Evolutionary conservation across 2,888 invertebrate genomes (phyloP), one percentile per base, ranked within the genome.

Genomic region (Orchesella flavescens): DNA sequence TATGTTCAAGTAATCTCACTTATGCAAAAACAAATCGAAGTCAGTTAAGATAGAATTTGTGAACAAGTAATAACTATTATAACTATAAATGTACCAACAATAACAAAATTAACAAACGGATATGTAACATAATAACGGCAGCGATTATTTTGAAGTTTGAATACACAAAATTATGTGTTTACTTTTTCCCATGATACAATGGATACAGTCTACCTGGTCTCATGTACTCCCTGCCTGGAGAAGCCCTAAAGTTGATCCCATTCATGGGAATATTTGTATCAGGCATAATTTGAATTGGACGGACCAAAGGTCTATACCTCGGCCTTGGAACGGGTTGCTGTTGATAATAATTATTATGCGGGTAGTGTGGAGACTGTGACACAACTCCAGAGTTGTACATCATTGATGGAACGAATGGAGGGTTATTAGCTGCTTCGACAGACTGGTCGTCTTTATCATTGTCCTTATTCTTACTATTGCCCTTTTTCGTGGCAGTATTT

Each of bases 121-220:
- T 34, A 34, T 34, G 34, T 7, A 34, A 34, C 34, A n/a, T n/a
- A n/a, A n/a, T n/a, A n/a, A n/a, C n/a, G n/a, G n/a, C n/a, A n/a
- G n/a, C n/a, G n/a, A n/a, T 34, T 34, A 34, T 34, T 7, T 34
- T n/a, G n/a, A n/a, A 34, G 34, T 34, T 34, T 34, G 34, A 34
- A 34, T 34, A 34, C 34, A 7, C n/a, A n/a, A n/a, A n/a, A n/a
- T n/a, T 34, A 34, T 34, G 34, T 34, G 34, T 34, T 34, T 7
- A 59, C 17, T 53, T 13, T 53, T 69, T 46, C 9, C 44, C 24
- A 57, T 69, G 61, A 73, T 72, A 73, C 23, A 78, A 15, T 13
- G 83, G 83, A 24, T 78, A 83, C 24, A 72, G 59, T 83, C 83
- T 72, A 4, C 73, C 77, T 43, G 83, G 83, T 78, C 83, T 63